A percentile compares a stretch with the other conserved stretches of the same genome.
Evolutionary conservation across 2,797 vertebrate species (phyloP).

Genomic region (Lepilemur septentrionalis): DNA sequence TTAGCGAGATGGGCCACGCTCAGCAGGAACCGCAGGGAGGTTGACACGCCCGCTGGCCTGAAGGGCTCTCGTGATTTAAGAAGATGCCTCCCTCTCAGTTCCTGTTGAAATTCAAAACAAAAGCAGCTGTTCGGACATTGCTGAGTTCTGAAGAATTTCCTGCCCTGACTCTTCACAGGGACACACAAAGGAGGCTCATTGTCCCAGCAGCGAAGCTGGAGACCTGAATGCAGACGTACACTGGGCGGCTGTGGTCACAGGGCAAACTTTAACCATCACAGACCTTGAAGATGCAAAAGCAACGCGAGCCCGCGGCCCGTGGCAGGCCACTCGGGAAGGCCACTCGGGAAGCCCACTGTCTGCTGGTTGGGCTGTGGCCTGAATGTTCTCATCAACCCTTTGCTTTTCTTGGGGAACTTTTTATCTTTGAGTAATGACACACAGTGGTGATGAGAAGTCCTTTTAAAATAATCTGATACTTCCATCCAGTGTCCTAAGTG

Average conservation of each 20-base stretch:
- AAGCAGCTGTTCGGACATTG: not conserved
- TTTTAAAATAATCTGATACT: not conserved
- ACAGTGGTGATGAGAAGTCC: not conserved
- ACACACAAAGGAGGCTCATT: not conserved
- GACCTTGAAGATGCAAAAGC: not conserved
- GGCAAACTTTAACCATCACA: not conserved
- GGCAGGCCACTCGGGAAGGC: not conserved
- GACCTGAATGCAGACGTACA: accelerated
- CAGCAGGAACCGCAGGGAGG: not conserved
- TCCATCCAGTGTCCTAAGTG: accelerated
- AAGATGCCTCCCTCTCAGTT: not conserved
- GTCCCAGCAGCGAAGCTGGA: not conserved
- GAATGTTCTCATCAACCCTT: not conserved
- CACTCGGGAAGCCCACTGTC: accelerated
- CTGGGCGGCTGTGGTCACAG: accelerated
- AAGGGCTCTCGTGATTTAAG: not conserved
- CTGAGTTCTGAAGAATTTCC: not conserved
- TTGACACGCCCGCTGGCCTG: accelerated
- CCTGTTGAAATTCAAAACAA: not conserved
- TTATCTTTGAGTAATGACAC: accelerated
- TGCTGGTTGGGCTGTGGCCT: not conserved
- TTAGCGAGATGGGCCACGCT: accelerated
- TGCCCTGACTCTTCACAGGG: not conserved
- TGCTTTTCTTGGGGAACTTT: accelerated
- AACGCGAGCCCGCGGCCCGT: not conserved